Percentiles rank a stretch among this genome's conserved stretches.
These are phyloP conservation scores for Drosophila robusta DNA, from an alignment of 2,888 invertebrate species.

Conservation along the genomic window DNA sequence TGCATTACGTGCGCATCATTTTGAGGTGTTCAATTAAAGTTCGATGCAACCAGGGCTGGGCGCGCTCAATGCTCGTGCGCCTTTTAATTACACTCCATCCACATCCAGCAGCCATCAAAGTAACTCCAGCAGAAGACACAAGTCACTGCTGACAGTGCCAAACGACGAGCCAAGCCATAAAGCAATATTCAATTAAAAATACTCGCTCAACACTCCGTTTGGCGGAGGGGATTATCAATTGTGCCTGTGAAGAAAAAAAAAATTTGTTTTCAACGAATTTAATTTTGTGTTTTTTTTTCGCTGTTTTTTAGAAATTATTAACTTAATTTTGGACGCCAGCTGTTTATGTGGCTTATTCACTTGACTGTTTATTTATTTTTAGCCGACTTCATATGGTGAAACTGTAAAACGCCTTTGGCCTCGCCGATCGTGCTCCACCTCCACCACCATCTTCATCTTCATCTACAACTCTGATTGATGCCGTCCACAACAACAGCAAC, in stretches of 20 bases:
- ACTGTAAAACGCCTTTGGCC: constrained; percentile 74
- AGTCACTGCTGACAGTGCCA: neutral
- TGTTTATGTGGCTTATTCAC: constrained; percentile 64
- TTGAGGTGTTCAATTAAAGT: constrained; percentile 79
- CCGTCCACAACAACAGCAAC: constrained; percentile 61
- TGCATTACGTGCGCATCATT: constrained; percentile 81
- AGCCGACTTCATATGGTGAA: constrained; percentile 57
- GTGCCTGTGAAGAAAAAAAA: constrained; percentile 2
- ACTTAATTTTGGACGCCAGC: constrained; percentile 42
- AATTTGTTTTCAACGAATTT: neutral
- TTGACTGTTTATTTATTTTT: constrained; percentile 69
- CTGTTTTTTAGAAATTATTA: constrained; percentile 35
- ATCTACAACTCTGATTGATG: constrained; percentile 68
- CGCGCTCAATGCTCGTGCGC: constrained; percentile 48
- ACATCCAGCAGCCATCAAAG: neutral
- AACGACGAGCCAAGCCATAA: constrained; percentile 4
- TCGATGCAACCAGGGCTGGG: constrained; percentile 25
- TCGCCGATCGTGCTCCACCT: constrained; percentile 23
- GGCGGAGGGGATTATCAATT: constrained; percentile 4
- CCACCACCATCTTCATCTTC: constrained; percentile 24
- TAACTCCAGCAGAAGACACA: neutral
- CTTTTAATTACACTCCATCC: constrained; percentile 44
- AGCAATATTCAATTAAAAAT: constrained; percentile 24
- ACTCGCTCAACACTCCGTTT: neutral
- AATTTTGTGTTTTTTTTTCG: constrained; percentile 2